A percentile compares a stretch with the other conserved stretches of the same genome.
Conservation (phyloP, 2,797 vertebrate genomes). For the Apogon hyalosoma region DNA sequence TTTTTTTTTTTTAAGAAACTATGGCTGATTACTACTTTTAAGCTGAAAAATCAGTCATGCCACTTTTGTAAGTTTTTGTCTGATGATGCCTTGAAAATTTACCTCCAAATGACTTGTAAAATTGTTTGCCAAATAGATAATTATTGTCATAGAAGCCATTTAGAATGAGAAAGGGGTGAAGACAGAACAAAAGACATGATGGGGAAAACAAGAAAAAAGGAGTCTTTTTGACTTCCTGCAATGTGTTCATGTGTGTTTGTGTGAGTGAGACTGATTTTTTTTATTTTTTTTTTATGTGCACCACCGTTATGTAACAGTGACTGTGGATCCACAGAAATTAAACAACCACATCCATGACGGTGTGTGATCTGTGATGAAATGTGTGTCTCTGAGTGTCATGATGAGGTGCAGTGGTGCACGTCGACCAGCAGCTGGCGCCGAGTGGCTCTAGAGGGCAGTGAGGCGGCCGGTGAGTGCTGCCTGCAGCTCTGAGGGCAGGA, state of each 20-base stretch:
- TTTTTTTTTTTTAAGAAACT: constrained; percentile 47
- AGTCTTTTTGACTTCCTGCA: constrained; percentile 60
- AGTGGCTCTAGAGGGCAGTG: constrained; percentile 80
- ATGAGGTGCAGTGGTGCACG: constrained; percentile 70
- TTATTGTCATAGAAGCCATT: constrained; percentile 52
- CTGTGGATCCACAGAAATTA: constrained; percentile 38
- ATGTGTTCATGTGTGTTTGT: constrained; percentile 50
- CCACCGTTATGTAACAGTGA: constrained; percentile 59
- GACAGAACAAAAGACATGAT: constrained; percentile 22
- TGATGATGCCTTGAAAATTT: constrained; percentile 31
- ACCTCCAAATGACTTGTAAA: constrained; percentile 15
- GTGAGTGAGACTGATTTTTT: constrained; percentile 20
- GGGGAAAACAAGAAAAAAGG: constrained; percentile 16
- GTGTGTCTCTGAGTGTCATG: constrained; percentile 60
- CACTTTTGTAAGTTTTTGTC: constrained; percentile 14
- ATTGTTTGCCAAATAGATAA: constrained; percentile 53
- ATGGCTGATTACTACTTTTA: constrained; percentile 43
- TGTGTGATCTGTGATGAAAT: constrained; percentile 34
- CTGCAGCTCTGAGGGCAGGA: constrained; percentile 89
- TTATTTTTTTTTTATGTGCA: constrained; percentile 50
- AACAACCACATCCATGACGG: constrained; percentile 48
- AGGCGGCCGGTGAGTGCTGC: constrained; percentile 84
- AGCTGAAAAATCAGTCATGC: constrained; percentile 20
- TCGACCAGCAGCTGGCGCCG: constrained; percentile 59
- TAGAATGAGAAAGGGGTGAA: constrained; percentile 16